Base-by-base conservation (phyloP, 1,140 invertebrate species). In the Diprion similis region DNA sequence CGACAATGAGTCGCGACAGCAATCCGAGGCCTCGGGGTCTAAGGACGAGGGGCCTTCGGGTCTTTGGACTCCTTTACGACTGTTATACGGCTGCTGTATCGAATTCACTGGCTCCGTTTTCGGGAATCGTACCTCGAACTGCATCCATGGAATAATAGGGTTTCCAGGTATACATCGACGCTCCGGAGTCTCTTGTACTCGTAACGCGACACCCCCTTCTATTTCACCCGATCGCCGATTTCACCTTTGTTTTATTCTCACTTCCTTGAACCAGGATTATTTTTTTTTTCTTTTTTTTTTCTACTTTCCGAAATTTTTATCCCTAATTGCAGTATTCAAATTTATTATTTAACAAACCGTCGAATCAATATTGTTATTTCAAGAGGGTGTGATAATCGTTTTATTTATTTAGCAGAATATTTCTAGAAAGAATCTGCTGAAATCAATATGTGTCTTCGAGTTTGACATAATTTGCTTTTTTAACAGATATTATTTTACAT, bases 11-110 rank as follows among this genome's bases (percentile, higher is more conserved):
- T 37, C 24, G 24, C 24, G 24, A 37, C 24, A 37, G 24, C 24
- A 37, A 37, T 37, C 24, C 24, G 24, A 37, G 24, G 24, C 2
- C 2, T 6, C 24, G 24, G 6, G 24, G 24, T 37, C 24, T 37
- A 37, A 37, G 24, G 24, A 37, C 24, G 24, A 37, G 24, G 51
- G 51, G 9, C 51, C 11, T 59, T 59, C 51, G 51, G n/a, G 51
- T 59, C 51, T 67, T 71, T 66, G 68, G 37, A 37, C 59, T 46
- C 66, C 67, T 59, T 70, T 37, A 45, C 48, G 37, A 70, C 78
- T 68, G 70, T 84, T 79, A 69, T 84, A 83, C 66, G 83, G 83
- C 80, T 84, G 81, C 83, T 59, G 73, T 84, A 82, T 84, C 82
- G 74, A 76, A 73, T 83, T 83, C 78, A 74, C 71, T 76, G 17